These are phyloP conservation scores for Phenganax marumi DNA, from an alignment of 92 coral and sea anemone genomes.

Conservation along the genomic window DNA sequence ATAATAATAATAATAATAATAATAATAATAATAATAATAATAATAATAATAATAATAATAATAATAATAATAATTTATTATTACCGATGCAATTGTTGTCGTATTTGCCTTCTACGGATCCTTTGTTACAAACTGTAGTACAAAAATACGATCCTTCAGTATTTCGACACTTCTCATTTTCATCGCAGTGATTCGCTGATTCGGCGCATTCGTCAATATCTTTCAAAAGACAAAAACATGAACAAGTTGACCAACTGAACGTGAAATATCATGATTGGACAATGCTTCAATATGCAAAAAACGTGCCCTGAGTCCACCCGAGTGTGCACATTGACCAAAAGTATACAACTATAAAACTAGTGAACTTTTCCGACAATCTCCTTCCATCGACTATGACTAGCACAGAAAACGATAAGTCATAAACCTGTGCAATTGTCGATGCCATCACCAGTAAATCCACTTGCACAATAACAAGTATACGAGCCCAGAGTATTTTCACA, in stretches of 20 bases:
- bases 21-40: too few species aligned
- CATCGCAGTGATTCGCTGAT: background rate
- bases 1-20: too few species aligned
- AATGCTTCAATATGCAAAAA: too few species aligned
- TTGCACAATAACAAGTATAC: conserved; percentile 8
- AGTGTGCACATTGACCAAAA: too few species aligned
- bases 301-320: too few species aligned
- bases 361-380: too few species aligned
- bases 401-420: background rate
- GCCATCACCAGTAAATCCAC: conserved; percentile 44
- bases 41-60: too few species aligned
- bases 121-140: background rate
- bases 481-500: conserved; percentile 32
- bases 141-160: conserved; percentile 3
- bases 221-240: background rate
- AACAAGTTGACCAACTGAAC: background rate
- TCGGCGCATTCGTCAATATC: conserved; percentile 42
- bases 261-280: background rate
- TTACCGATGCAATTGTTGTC: background rate
- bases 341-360: too few species aligned
- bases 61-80: background rate
- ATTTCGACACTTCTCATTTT: background rate
- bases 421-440: conserved; percentile 14
- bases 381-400: background rate
- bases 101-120: background rate